Percentiles rank a stretch among this genome's conserved stretches.
Evolutionary conservation across 1,140 invertebrate genomes (phyloP).

Genomic region (Aphelenchoides avenae): DNA sequence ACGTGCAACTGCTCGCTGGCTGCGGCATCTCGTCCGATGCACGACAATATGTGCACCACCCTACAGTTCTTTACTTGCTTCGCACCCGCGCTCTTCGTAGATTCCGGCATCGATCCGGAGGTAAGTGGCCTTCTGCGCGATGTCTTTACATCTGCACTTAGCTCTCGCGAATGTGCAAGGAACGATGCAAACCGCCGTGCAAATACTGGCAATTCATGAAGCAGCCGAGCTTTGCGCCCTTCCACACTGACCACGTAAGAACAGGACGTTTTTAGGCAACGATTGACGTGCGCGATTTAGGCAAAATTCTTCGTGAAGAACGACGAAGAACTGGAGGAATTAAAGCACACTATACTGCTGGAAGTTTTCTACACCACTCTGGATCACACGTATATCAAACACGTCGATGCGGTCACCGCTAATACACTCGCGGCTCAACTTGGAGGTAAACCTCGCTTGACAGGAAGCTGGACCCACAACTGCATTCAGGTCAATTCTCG

Average conservation of each 20-base stretch:
- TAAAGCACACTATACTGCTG: conserved; percentile 35
- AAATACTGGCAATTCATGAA: conserved; percentile 45
- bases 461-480: conserved; percentile 11
- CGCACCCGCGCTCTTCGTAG: conserved; percentile 22
- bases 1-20: conserved; percentile 50
- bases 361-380: conserved; percentile 45
- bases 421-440: conserved; percentile 44
- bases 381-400: conserved; percentile 50
- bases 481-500: conserved; percentile 47
- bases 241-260: conserved; percentile 38
- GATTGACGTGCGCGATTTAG: neutral
- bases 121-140: too few species aligned
- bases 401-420: conserved; percentile 3
- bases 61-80: conserved; percentile 47
- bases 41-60: conserved; percentile 42
- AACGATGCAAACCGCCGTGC: conserved; percentile 41
- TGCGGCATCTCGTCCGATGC: conserved; percentile 27
- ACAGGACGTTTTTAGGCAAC: conserved; percentile 9
- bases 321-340: conserved; percentile 34
- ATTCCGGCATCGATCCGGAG: conserved; percentile 14
- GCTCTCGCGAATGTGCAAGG: conserved; percentile 41
- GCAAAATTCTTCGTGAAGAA: conserved; percentile 34
- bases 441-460: conserved; percentile 32
- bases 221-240: conserved; percentile 44
- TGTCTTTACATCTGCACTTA: neutral